A percentile compares a stretch with the other conserved stretches of the same genome.
phyloP scores from a whole-genome alignment of 2,797 vertebrate genomes.

The Alexandromys oeconomus region DNA sequence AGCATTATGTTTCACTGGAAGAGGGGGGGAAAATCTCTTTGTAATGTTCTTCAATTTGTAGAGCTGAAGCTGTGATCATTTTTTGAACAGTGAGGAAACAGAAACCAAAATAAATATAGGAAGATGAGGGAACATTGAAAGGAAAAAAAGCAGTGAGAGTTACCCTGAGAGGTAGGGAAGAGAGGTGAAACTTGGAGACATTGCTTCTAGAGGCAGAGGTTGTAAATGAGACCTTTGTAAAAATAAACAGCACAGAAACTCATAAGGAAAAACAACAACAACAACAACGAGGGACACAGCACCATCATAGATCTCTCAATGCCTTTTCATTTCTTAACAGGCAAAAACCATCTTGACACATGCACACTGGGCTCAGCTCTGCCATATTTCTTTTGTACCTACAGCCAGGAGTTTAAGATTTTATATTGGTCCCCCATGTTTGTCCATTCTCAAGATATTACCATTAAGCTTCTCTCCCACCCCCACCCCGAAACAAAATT shows the following conservation, averaged over 20 bases:
- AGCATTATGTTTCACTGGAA: not conserved
- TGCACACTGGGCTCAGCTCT: not conserved
- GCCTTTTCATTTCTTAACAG: conserved; percentile 31
- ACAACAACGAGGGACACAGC: not conserved
- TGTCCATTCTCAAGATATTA: conserved; percentile 1
- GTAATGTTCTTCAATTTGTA: not conserved
- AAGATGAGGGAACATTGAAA: not conserved
- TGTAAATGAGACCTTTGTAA: not conserved
- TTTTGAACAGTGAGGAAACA: conserved; percentile 9
- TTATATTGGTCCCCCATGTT: not conserved
- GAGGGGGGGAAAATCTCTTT: not conserved
- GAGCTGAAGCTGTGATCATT: not conserved
- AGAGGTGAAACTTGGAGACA: not conserved
- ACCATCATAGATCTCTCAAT: not conserved
- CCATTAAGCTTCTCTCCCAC: not conserved
- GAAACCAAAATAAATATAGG: not conserved
- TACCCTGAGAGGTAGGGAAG: not conserved
- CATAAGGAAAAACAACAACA: not conserved
- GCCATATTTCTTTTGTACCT: not conserved
- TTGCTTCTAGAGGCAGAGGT: not conserved
- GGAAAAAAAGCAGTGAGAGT: not conserved
- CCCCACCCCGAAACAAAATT: not conserved
- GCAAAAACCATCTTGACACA: not conserved
- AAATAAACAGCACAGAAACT: not conserved
- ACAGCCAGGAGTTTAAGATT: not conserved